These are phyloP conservation scores for Sparus aurata DNA, from an alignment of 2,797 vertebrate species.

Conservation along the genomic window DNA sequence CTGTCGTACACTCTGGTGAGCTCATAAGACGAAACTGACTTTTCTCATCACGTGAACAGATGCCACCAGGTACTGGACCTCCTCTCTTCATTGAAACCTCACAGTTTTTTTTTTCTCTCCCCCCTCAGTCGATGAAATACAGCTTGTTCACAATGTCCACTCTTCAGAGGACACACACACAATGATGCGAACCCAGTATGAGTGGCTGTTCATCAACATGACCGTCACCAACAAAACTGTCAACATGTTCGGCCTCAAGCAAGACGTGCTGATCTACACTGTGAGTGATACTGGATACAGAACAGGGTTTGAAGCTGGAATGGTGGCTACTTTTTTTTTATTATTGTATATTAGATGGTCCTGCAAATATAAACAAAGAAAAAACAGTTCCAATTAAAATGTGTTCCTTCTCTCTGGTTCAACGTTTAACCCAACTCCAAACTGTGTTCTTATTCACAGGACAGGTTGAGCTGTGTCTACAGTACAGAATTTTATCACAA, in stretches of 20 bases:
- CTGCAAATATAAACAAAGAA: too few species aligned
- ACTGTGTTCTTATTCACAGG: too few species aligned
- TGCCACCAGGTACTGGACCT: neutral
- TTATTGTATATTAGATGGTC: too few species aligned
- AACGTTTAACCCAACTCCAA: too few species aligned
- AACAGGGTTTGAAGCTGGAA: too few species aligned
- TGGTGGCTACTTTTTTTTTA: too few species aligned
- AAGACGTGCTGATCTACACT: slow-evolving; percentile 1
- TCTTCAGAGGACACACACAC: neutral
- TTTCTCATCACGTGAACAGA: neutral
- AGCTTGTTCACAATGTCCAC: neutral
- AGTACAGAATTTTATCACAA: too few species aligned
- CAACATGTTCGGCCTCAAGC: neutral
- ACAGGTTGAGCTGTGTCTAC: too few species aligned
- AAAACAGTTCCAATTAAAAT: too few species aligned
- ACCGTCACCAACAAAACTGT: neutral
- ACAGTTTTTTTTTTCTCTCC: neutral
- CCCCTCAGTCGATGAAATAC: neutral
- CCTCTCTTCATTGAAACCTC: neutral
- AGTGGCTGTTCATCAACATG: slow-evolving; percentile 26
- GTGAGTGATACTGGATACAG: neutral
- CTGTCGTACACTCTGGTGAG: slow-evolving; percentile 64
- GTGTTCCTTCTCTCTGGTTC: too few species aligned
- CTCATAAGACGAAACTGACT: neutral
- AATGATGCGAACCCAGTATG: slow-evolving; percentile 6